Conservation (phyloP, 2,113 vertebrate genomes). For the Syngnathus typhle region DNA sequence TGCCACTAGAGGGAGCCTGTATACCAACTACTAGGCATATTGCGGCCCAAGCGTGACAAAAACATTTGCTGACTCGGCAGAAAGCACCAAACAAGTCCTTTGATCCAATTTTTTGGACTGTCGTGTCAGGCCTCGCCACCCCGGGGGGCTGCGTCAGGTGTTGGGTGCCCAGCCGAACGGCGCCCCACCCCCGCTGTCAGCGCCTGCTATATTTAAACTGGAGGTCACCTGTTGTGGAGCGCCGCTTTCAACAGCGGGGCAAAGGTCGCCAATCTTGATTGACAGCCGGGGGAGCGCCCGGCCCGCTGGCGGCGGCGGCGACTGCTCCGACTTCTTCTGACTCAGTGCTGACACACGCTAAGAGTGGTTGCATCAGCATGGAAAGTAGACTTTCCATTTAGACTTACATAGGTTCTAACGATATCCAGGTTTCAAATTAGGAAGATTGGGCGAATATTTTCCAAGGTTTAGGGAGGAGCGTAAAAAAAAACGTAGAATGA, state of each 20-base stretch:
- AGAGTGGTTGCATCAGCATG: slow-evolving; percentile 54
- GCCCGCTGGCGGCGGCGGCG: slow-evolving; percentile 36
- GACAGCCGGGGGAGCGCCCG: slow-evolving; percentile 49
- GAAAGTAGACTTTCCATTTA: background rate
- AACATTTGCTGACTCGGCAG: background rate
- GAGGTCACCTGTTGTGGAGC: slow-evolving; percentile 58
- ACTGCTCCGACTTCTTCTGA: slow-evolving; percentile 44
- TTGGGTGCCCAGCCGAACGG: background rate
- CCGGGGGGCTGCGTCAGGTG: slow-evolving; percentile 29
- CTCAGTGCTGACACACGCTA: slow-evolving; percentile 53
- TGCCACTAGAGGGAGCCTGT: background rate
- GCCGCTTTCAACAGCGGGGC: slow-evolving; percentile 43
- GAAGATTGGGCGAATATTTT: slow-evolving; percentile 36
- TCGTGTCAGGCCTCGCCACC: slow-evolving; percentile 2
- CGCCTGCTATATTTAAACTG: slow-evolving; percentile 52
- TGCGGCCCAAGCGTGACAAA: background rate
- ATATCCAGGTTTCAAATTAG: background rate
- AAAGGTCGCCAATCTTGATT: slow-evolving; percentile 58
- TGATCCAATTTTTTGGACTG: background rate
- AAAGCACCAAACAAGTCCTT: too few species aligned
- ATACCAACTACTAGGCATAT: background rate
- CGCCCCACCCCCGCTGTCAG: background rate
- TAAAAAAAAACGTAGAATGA: slow-evolving; percentile 16
- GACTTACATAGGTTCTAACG: background rate
- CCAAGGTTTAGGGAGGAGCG: background rate